phyloP scores from a whole-genome alignment of 2,797 vertebrate genomes.

The Tiaroga cobitis region DNA sequence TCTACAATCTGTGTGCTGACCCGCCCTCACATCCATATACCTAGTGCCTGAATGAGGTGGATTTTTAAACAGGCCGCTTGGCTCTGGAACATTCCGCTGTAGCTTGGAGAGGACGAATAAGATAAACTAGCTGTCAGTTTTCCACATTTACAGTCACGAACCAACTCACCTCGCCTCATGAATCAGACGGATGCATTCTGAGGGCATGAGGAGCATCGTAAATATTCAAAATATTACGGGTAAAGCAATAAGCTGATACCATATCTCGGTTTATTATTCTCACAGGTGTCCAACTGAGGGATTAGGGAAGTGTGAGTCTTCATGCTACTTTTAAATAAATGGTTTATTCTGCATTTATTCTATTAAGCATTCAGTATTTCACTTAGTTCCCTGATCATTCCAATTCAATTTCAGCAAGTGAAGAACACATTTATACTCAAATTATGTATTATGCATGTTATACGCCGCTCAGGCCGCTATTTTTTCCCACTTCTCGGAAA shows the following conservation, averaged over 20 bases:
- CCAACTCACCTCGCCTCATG: conserved; percentile 13
- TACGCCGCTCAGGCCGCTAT: not conserved
- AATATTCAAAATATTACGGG: conserved; percentile 35
- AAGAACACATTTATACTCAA: not conserved
- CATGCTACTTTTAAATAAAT: not conserved
- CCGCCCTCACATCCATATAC: conserved; percentile 5
- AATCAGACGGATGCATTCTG: conserved; percentile 35
- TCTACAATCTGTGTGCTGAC: not conserved
- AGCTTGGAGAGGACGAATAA: conserved; percentile 12
- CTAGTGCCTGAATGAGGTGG: conserved; percentile 17
- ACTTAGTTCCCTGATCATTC: not conserved
- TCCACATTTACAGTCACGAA: conserved; percentile 31
- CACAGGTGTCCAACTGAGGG: conserved; percentile 8
- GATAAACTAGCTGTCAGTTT: conserved; percentile 42
- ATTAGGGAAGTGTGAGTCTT: not conserved
- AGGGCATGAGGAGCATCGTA: not conserved
- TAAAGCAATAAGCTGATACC: conserved; percentile 27
- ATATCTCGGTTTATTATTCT: conserved; percentile 29
- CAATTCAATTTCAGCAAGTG: not conserved
- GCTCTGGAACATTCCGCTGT: conserved; percentile 22
- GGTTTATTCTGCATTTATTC: too few species aligned
- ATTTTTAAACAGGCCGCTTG: conserved; percentile 30
- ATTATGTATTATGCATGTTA: not conserved
- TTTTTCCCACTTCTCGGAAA: not conserved
- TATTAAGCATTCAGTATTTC: not conserved